Evolutionary conservation across 2,797 vertebrate species (phyloP).

Genomic region (Acomys russatus): DNA sequence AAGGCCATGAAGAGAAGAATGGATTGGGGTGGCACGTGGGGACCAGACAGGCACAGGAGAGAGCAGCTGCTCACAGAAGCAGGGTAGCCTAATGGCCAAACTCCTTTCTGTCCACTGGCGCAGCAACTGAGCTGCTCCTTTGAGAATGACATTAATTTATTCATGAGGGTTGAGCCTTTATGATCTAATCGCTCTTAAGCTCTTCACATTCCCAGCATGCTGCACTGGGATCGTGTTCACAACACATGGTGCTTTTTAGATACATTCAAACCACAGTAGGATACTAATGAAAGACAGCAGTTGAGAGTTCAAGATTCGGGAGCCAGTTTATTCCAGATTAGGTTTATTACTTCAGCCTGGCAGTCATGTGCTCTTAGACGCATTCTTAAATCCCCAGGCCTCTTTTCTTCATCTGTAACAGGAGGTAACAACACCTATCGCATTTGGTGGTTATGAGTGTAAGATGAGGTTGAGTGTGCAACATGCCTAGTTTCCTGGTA

Average conservation of each 20-base stretch:
- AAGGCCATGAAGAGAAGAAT: background rate
- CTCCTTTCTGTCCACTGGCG: background rate
- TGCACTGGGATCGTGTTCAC: background rate
- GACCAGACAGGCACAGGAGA: background rate
- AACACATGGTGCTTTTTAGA: background rate
- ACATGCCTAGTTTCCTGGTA: conserved; percentile 52
- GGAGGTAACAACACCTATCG: background rate
- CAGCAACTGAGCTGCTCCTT: background rate
- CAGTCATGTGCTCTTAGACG: background rate
- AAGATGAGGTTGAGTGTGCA: background rate
- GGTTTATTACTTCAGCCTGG: background rate
- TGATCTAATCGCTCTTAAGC: background rate
- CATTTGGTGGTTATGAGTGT: conserved; percentile 22
- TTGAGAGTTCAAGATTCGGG: background rate
- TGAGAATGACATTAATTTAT: background rate
- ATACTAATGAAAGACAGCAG: background rate
- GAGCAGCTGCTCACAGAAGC: background rate
- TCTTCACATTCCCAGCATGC: background rate
- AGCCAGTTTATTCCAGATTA: background rate
- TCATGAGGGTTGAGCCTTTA: background rate
- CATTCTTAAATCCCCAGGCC: background rate
- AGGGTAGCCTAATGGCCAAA: background rate
- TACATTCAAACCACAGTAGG: background rate
- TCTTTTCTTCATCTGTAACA: conserved; percentile 48
- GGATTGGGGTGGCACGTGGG: too few species aligned